phyloP scores from a whole-genome alignment of 1,140 invertebrate genomes.

The Xylocopa sonorina region DNA sequence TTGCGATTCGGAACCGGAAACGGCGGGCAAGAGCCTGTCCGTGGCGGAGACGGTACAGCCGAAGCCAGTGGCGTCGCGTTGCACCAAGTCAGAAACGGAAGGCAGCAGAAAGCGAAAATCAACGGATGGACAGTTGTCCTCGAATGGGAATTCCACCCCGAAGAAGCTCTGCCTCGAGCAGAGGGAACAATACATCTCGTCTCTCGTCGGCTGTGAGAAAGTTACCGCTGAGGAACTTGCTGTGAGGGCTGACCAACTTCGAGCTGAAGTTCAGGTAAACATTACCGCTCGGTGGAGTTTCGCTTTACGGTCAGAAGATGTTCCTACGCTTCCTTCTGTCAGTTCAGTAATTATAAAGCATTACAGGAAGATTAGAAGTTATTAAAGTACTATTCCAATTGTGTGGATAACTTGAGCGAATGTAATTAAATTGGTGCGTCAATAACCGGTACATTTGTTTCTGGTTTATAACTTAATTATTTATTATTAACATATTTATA shows the following conservation, averaged over 20 bases:
- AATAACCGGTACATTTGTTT: no score
- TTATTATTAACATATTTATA: no score
- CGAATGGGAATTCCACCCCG: constrained; percentile 65
- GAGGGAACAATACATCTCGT: constrained; percentile 75
- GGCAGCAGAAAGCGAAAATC: constrained; percentile 71
- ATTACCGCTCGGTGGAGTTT: neutral
- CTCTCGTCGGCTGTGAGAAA: constrained; percentile 74
- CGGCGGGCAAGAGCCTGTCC: constrained; percentile 27
- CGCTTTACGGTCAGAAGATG: no score
- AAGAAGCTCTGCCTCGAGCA: constrained; percentile 75
- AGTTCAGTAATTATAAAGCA: no score
- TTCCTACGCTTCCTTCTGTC: no score
- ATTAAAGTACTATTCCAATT: no score
- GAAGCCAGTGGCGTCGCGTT: constrained; percentile 25
- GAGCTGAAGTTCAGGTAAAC: constrained; percentile 75
- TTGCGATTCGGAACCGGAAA: constrained; percentile 43
- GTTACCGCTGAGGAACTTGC: constrained; percentile 74
- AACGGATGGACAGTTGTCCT: constrained; percentile 57
- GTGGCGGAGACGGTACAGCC: constrained; percentile 20
- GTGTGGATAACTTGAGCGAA: no score
- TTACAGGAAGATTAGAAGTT: no score
- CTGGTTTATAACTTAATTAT: no score
- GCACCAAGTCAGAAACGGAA: constrained; percentile 54
- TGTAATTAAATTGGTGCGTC: no score
- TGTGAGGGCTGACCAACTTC: constrained; percentile 73